Conservation (phyloP, 2,113 vertebrate species). For the Aptenodytes forsteri region DNA sequence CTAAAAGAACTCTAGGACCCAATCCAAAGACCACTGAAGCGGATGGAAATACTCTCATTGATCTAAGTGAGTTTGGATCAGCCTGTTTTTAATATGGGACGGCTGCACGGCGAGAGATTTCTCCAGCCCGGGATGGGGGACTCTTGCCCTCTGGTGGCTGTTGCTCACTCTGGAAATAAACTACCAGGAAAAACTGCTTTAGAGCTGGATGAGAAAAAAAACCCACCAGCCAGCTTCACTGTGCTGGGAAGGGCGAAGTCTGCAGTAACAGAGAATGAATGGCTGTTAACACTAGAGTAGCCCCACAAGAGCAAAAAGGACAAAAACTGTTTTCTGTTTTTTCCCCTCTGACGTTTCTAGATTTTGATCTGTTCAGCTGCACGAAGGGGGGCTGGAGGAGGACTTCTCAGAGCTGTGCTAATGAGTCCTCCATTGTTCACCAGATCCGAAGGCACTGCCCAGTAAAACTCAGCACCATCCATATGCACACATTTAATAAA, state of each 20-base stretch:
- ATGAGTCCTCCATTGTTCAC: not conserved
- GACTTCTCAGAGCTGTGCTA: not conserved
- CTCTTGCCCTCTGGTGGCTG: slow-evolving; percentile 30
- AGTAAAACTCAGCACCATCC: not conserved
- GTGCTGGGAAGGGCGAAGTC: not conserved
- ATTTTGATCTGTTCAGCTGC: not conserved
- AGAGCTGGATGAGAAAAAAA: not conserved
- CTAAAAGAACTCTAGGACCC: not conserved
- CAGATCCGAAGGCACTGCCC: not conserved
- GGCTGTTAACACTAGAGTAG: not conserved
- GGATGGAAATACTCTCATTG: not conserved
- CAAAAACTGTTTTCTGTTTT: not conserved
- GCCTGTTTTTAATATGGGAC: rapidly evolving
- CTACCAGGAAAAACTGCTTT: not conserved
- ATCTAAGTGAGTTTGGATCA: not conserved
- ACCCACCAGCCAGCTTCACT: not conserved
- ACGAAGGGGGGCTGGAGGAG: too few species aligned
- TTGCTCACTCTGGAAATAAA: not conserved
- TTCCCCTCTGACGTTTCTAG: not conserved
- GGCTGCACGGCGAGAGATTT: not conserved
- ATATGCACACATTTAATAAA: rapidly evolving
- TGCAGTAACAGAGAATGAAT: not conserved
- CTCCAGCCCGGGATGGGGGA: not conserved
- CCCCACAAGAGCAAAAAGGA: not conserved
- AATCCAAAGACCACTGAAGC: not conserved